Base-by-base conservation (phyloP, 2,113 vertebrate species). In the Melanotaenia duboulayi region DNA sequence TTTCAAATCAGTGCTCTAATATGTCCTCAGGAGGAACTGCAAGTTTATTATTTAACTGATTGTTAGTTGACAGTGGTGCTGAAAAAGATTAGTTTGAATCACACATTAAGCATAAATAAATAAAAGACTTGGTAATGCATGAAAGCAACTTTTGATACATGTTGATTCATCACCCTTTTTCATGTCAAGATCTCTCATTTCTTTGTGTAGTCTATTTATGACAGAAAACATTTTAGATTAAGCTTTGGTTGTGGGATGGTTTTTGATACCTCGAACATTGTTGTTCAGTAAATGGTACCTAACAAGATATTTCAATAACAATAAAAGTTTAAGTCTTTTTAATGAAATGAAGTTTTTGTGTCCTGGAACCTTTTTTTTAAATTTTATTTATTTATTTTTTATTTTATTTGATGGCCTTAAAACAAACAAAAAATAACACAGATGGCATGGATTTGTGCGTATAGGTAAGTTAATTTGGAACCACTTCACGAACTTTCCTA, bases 61-160 rank as follows among this genome's bases (percentile, higher is more conserved):
- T 55, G 3, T 56, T 67, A 14, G 37, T 24, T 28, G 28, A 68
- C 65, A 68, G 24, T 37, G 42, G 32, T 69, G 66, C 66, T 48
- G 46, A 58, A 48, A 17, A 3, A 17, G 13, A 1, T 17, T 46
- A 16, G 42, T 46, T 46, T 46, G 16, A 46, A 12, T 46, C 14
- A 17, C 42, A 46, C 4, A 13, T n/a, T n/a, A n/a, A n/a, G n/a
- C n/a, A n/a, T n/a, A n/a, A 42, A 11, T 42, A 42, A 42, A 13
- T 42, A 11, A 42, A 42, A 42, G 12, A 42, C 40, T 42, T 42
- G 40, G 14, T 7, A 42, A 42, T 12, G 11, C 6, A 42, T 42
- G 40, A 46, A 46, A 46, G 16, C 11, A 42, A 42, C 4, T 13
- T 16, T 46, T 46, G 16, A 7, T 46, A 46, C 42, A 46, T 17